Evolutionary conservation across 2,797 vertebrate genomes (phyloP).

Genomic region (Pangasius krempfi): DNA sequence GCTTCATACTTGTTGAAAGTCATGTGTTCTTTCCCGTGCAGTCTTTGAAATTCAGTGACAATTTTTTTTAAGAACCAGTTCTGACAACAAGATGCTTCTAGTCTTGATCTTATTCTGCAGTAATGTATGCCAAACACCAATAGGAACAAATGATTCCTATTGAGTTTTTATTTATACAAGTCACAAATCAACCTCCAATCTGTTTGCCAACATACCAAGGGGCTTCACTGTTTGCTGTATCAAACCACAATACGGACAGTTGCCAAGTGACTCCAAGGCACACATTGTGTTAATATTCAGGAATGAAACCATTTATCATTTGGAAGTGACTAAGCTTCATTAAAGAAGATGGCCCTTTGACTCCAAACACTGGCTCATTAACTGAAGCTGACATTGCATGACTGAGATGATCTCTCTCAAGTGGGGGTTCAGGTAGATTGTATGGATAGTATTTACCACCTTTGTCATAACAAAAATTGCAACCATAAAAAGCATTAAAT

Average conservation of each 20-base stretch:
- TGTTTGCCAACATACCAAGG: slow-evolving; percentile 39
- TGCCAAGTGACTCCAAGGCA: slow-evolving; percentile 49
- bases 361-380: too few relatives aligned
- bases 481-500: slow-evolving; percentile 32
- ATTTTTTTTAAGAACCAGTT: slow-evolving; percentile 36
- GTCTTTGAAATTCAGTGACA: slow-evolving; percentile 43
- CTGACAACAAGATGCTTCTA: slow-evolving; percentile 15
- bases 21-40: slow-evolving; percentile 42
- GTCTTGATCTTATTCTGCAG: slow-evolving; percentile 35
- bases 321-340: slow-evolving; percentile 51
- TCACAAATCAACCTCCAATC: slow-evolving; percentile 6
- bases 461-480: too few relatives aligned
- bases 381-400: too few relatives aligned
- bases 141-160: slow-evolving; percentile 40
- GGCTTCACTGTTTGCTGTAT: slow-evolving; percentile 34
- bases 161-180: slow-evolving; percentile 14
- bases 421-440: too few relatives aligned
- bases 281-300: slow-evolving; percentile 55
- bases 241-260: slow-evolving; percentile 44
- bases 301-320: slow-evolving; percentile 53
- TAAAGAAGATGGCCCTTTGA: slow-evolving; percentile 38
- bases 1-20: slow-evolving; percentile 48
- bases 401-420: too few relatives aligned
- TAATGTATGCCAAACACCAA: slow-evolving; percentile 43
- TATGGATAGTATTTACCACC: too few relatives aligned